phyloP scores from a whole-genome alignment of 2,113 vertebrate species.

The Scytalopus superciliaris region DNA sequence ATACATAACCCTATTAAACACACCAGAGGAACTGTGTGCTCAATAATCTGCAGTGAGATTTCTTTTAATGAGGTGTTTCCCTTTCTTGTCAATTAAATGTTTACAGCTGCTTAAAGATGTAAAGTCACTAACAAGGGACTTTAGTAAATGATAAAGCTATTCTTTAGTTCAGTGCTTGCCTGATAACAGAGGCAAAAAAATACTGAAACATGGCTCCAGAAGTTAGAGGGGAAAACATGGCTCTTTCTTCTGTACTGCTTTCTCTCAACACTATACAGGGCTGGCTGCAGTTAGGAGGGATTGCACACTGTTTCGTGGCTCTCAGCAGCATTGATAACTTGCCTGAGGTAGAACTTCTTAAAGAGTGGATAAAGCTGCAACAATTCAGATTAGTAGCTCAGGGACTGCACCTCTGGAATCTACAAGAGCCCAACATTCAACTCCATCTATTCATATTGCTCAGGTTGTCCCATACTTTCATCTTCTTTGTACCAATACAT shows the following conservation, averaged over 20 bases:
- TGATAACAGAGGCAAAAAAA: not conserved
- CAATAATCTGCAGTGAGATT: not conserved
- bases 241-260: not conserved
- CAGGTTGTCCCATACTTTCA: not conserved
- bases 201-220: not conserved
- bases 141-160: not conserved
- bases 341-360: not conserved
- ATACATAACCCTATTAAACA: not conserved
- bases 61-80: not conserved
- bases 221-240: not conserved
- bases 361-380: not conserved
- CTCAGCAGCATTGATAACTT: rapidly evolving
- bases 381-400: not conserved
- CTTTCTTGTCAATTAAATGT: not conserved
- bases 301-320: not conserved
- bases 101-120: not conserved
- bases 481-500: not conserved
- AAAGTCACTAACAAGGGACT: not conserved
- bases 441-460: not conserved
- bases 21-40: not conserved
- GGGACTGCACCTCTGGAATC: not conserved
- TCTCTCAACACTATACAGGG: not conserved
- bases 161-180: not conserved
- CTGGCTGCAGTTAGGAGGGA: not conserved
- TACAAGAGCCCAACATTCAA: not conserved